Conservation (phyloP, 2,113 vertebrate species). For the Percina caprodes region DNA sequence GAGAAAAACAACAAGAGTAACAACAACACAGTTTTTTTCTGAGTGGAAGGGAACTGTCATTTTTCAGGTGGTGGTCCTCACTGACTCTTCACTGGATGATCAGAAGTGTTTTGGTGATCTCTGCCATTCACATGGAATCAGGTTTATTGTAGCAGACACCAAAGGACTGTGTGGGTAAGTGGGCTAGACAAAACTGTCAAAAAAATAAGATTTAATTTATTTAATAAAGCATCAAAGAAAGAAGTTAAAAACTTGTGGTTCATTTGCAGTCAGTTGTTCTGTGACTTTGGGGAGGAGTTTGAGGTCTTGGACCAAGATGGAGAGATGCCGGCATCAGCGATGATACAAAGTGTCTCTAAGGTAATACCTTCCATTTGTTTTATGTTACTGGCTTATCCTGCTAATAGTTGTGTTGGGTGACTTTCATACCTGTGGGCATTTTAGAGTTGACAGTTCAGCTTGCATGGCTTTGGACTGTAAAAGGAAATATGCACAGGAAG, state of each 20-base stretch:
- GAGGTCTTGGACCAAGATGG: conserved; percentile 81
- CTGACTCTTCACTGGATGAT: conserved; percentile 87
- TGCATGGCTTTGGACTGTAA: background rate
- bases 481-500: background rate
- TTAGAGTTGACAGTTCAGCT: background rate
- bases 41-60: background rate
- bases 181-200: background rate
- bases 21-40: background rate
- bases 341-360: conserved; percentile 86
- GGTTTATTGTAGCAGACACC: conserved; percentile 87
- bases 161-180: conserved; percentile 92
- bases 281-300: conserved; percentile 91
- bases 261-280: conserved; percentile 90
- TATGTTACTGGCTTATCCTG: background rate
- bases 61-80: conserved; percentile 91
- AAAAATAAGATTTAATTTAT: background rate
- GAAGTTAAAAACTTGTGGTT: conserved; percentile 13
- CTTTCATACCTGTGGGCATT: background rate
- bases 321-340: conserved; percentile 70
- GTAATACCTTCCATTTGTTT: conserved; percentile 69
- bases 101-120: conserved; percentile 85
- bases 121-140: conserved; percentile 84
- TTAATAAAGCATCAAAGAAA: background rate
- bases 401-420: background rate
- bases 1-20: background rate